Evolutionary conservation across 2,113 vertebrate genomes (phyloP), one percentile per base, ranked within the genome.

Genomic region (Nannobrachium achirus): DNA sequence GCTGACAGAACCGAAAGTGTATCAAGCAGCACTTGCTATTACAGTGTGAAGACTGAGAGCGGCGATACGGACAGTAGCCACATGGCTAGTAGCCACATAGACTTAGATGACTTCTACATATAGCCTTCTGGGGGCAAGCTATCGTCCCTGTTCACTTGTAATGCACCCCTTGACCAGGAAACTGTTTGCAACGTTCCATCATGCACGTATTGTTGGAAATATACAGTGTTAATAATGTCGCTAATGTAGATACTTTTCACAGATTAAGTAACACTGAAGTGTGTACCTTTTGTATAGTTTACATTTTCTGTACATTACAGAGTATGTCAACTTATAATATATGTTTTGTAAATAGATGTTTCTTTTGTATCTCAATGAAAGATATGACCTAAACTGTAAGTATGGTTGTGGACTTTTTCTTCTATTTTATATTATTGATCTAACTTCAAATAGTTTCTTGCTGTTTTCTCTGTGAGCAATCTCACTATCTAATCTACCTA

Each of bases 351-450:
- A 60, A 52, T 73, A 71, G 56, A 15, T 42, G 46, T 65, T 41
- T 71, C 46, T 76, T 76, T 76, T 73, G 42, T 86, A 86, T 83
- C 73, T 81, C 59, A 64, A 41, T 83, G 75, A 75, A 46, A 85
- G 71, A 71, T 76, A 76, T 73, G 52, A 67, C 45, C 38, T 6
- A 66, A 58, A 62, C 14, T 5, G 78, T 73, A 72, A 75, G 11
- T 52, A 41, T 56, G 41, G 49, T 18, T 51, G 7, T 45, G 19
- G 10, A 44, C 40, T 42, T 39, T 20, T 33, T 20, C 11, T 46
- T 25, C 13, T 42, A 13, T 44, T 19, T 20, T n/a, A 1, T 61
- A 19, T 19, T n/a, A 11, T 14, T 8, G 18, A 3, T 46, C 46
- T 61, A 33, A 33, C 25, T 33, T 33, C 25, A 33, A 33, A 33